Base-by-base conservation (phyloP, 1,140 invertebrate species). In the Zophobas morio region DNA sequence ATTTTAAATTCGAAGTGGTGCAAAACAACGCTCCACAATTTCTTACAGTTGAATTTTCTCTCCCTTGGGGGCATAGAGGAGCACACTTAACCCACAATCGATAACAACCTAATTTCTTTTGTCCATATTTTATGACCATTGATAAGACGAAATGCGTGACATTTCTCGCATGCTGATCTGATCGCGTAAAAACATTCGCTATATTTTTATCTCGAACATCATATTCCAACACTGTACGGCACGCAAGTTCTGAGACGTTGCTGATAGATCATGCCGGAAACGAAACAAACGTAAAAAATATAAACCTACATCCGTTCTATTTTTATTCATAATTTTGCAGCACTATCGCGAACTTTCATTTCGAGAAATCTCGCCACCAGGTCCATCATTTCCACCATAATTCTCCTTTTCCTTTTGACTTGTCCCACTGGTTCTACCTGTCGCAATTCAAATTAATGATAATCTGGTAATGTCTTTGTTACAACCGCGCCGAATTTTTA, bases 171-270 rank as follows among this genome's bases (percentile, higher is more conserved):
- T 60, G 56, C 56, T 36, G 37, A 60, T 60, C 37, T 39, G 35
- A 8, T 60, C 56, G 34, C 56, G 56, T 39, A 54, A 54, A 54
- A 54, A 54, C 53, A 54, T 34, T 54, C 36, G 56, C 56, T 39
- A 36, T 60, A 39, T 60, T 60, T 54, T 60, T 60, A 60, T 60
- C 56, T 60, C 34, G 36, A n/a, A 60, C n/a, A 60, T 60, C 42
- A 54, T 54, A 54, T 20, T 34, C 1, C 53, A 6, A 54, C n/a
- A 54, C 51, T n/a, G 51, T 54, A 6, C 20, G 20, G 3, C 56
- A 60, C 56, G 56, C 56, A 20, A 6, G 8, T 37, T 36, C 35
- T 36, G 56, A 60, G 35, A 60, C 6, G n/a, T 60, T 20, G 56
- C 36, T 36, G 53, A 54, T 54, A 54, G n/a, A 54, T 54, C 53